Conservation (phyloP, 2,797 vertebrate species). For the Numenius phaeopus region DNA sequence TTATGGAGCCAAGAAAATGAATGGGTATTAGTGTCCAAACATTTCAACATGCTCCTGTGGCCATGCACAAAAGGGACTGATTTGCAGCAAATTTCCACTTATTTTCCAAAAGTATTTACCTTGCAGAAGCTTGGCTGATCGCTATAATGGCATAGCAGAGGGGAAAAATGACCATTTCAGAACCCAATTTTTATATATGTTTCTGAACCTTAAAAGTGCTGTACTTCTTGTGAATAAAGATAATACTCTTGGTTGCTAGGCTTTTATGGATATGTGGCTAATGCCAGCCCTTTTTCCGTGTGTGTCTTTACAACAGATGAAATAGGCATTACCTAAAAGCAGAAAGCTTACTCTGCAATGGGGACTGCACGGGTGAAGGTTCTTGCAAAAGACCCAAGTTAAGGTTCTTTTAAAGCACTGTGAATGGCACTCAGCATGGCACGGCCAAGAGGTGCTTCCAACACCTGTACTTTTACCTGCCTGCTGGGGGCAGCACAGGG, state of each 20-base stretch:
- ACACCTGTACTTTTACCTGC: neutral
- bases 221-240: conserved; percentile 76
- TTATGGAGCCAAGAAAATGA: conserved; percentile 99
- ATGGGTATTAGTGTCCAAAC: conserved; percentile 99
- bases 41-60: conserved; percentile 99
- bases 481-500: conserved; percentile 40
- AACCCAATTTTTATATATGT: conserved; percentile 75
- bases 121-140: conserved; percentile 86
- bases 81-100: conserved; percentile 99
- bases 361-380: neutral
- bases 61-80: conserved; percentile 99
- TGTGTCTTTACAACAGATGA: conserved; percentile 43
- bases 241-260: conserved; percentile 74
- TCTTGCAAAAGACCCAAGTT: conserved; percentile 13
- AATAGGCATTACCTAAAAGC: conserved; percentile 5
- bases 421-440: neutral
- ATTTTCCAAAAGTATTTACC: conserved; percentile 98
- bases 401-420: neutral
- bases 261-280: conserved; percentile 70
- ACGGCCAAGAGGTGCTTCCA: neutral
- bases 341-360: neutral
- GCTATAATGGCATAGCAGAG: conserved; percentile 81
- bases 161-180: conserved; percentile 82
- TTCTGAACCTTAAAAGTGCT: conserved; percentile 76
- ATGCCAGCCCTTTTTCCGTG: conserved; percentile 16